Conservation (phyloP, 2,797 vertebrate species). For the Sardinella longiceps region DNA sequence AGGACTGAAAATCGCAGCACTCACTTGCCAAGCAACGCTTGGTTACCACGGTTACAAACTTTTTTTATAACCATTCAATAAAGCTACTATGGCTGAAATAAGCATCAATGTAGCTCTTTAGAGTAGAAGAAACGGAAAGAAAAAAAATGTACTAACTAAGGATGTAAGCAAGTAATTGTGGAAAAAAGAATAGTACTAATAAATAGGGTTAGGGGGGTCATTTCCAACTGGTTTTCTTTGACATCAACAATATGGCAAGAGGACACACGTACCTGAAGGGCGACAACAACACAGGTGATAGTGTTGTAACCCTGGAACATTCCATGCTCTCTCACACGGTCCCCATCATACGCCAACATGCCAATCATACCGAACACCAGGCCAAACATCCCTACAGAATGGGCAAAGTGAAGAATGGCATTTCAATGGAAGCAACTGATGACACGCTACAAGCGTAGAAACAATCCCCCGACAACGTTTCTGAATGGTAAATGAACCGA, state of each 20-base stretch:
- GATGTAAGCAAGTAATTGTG: too few species aligned
- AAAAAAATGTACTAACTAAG: too few species aligned
- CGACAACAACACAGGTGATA: slow-evolving; percentile 91
- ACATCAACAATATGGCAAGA: not conserved
- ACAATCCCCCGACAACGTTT: not conserved
- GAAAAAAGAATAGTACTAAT: too few species aligned
- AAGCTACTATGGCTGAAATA: not conserved
- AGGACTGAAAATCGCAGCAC: not conserved
- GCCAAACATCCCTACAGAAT: slow-evolving; percentile 86
- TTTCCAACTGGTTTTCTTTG: not conserved
- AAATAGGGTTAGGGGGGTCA: too few species aligned
- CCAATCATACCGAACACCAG: slow-evolving; percentile 92
- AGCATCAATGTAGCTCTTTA: not conserved
- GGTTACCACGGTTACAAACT: not conserved
- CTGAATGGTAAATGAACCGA: not conserved
- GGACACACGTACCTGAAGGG: slow-evolving; percentile 83
- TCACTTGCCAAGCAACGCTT: not conserved
- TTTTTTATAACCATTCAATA: not conserved
- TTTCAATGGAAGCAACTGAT: not conserved
- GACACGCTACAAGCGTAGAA: not conserved
- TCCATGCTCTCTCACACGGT: slow-evolving; percentile 86
- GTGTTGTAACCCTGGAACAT: slow-evolving; percentile 98
- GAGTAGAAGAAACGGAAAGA: too few species aligned
- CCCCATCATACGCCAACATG: slow-evolving; percentile 91
- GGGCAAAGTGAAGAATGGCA: not conserved